phyloP scores from a whole-genome alignment of 2,888 invertebrate species.

The Eulithis testata region DNA sequence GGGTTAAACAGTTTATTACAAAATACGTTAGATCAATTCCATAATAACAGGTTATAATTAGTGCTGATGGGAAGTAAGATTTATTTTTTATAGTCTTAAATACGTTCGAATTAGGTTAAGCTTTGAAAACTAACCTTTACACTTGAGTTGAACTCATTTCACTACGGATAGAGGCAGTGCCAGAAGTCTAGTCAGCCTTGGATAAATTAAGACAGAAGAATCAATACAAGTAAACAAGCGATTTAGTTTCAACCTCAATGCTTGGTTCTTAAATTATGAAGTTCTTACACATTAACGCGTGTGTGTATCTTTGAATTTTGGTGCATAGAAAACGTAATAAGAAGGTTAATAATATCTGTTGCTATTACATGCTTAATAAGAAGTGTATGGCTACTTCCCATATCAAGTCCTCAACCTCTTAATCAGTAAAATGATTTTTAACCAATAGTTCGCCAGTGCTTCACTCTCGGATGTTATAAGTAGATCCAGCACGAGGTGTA shows the following conservation, averaged over 20 bases:
- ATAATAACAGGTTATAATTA: background rate
- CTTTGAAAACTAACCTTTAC: background rate
- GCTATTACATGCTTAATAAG: no score
- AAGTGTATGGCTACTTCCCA: no score
- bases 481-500: background rate
- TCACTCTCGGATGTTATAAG: no score
- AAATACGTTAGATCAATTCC: background rate
- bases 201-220: slow-evolving; percentile 58
- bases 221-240: slow-evolving; percentile 48
- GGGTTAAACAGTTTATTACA: background rate
- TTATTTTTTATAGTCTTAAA: no score
- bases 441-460: no score
- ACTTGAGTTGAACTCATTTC: slow-evolving; percentile 15
- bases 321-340: no score
- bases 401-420: no score
- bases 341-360: no score
- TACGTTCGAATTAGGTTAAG: background rate
- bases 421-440: no score
- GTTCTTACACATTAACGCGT: background rate
- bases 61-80: background rate
- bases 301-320: background rate
- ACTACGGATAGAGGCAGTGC: slow-evolving; percentile 15
- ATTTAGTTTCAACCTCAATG: slow-evolving; percentile 1
- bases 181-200: slow-evolving; percentile 51
- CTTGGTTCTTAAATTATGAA: slow-evolving; percentile 5